Evolutionary conservation across 1,140 invertebrate species (phyloP).

Genomic region (Papilio aristodemus): DNA sequence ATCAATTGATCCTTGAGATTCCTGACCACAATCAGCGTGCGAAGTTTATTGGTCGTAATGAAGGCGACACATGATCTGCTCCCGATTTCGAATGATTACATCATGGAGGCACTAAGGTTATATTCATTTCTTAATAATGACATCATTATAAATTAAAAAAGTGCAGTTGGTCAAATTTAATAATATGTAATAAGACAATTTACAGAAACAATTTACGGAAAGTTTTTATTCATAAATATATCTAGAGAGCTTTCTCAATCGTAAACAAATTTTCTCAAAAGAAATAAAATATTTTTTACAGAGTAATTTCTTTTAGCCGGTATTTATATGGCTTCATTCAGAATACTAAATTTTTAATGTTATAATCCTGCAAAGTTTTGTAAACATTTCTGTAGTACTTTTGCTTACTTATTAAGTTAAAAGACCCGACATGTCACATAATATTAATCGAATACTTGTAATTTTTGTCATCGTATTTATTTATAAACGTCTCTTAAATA

Average conservation of each 20-base stretch:
- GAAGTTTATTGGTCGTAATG: slow-evolving; percentile 72
- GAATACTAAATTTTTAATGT: not conserved
- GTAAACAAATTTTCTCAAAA: too few relatives aligned
- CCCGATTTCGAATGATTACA: slow-evolving; percentile 62
- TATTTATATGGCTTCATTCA: too few relatives aligned
- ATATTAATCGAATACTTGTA: slow-evolving; percentile 14
- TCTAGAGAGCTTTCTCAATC: too few relatives aligned
- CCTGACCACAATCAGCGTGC: slow-evolving; percentile 73
- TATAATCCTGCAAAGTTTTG: not conserved
- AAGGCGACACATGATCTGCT: slow-evolving; percentile 66
- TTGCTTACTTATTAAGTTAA: not conserved
- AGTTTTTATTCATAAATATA: too few relatives aligned
- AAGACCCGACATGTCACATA: not conserved
- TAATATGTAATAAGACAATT: too few relatives aligned
- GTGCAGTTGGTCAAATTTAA: too few relatives aligned
- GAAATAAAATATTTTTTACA: too few relatives aligned
- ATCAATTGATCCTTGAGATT: slow-evolving; percentile 71
- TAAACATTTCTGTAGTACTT: not conserved
- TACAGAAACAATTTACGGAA: too few relatives aligned
- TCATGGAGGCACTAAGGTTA: slow-evolving; percentile 42
- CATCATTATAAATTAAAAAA: not conserved
- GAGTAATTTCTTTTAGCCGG: too few relatives aligned
- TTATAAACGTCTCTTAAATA: slow-evolving; percentile 4
- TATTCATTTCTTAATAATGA: slow-evolving; percentile 40
- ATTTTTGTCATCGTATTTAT: slow-evolving; percentile 17